Base-by-base conservation (phyloP, 1,140 invertebrate species). In the Drosophila ohnishii region DNA sequence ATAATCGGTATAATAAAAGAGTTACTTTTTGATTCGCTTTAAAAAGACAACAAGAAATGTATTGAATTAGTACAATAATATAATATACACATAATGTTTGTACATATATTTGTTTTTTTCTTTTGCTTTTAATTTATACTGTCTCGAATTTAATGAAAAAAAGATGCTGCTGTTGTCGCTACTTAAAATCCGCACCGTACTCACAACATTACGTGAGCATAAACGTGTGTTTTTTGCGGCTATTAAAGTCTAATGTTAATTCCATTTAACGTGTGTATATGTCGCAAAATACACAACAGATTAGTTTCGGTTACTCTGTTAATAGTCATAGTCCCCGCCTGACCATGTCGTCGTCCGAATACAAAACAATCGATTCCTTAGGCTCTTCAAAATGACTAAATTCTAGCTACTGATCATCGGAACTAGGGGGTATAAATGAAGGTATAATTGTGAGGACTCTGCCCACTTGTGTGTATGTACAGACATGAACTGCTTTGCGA, bases 11-110 rank as follows among this genome's bases (percentile, higher is more conserved):
- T 61, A 64, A 61, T 64, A 64, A 64, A 64, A 64, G 61, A 64
- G 61, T 73, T 48, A 48, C 28, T 37, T 45, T 63, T 11, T 57
- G 35, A 56, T 64, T 35, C 44, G 51, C 48, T 69, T 67, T 75
- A 51, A 77, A 70, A 77, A 70, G 58, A 78, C 74, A 78, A 78
- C 75, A 77, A 77, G 75, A 63, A 78, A 78, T 70, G 66, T 71
- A 77, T 78, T 77, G 58, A 77, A 63, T 70, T 56, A 61, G 63
- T 77, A 67, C 59, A 76, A 60, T 77, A 69, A 77, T 77, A 57
- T 70, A 77, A 70, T 77, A 63, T 77, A 77, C 58, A 59, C 72
- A 48, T 51, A 67, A 66, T 66, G 57, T 75, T 66, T 75, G 71
- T 76, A 67, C 61, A 67, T 42, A 64, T 55, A 62, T 34, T 28